Conservation (phyloP, 2,797 vertebrate genomes). For the Centroberyx gerrardi region DNA sequence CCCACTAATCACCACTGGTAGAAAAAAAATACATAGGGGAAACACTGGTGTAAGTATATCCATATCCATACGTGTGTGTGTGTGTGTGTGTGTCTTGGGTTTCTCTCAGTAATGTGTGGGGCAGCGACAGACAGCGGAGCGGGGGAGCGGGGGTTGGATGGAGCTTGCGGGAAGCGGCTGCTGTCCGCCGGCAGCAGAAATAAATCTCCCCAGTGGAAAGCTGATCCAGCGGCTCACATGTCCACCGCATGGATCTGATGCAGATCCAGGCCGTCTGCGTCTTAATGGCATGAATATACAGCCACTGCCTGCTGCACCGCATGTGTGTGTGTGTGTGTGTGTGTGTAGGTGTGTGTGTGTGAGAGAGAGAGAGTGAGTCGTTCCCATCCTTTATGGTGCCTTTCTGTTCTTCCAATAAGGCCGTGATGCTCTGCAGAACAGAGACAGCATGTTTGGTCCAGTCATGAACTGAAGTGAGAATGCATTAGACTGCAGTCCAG, state of each 20-base stretch:
- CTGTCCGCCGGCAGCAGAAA: conserved; percentile 72
- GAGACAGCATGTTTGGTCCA: too few species aligned
- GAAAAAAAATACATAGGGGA: conserved; percentile 21
- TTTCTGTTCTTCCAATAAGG: too few species aligned
- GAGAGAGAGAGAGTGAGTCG: too few species aligned
- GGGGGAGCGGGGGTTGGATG: conserved; percentile 68
- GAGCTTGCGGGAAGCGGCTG: conserved; percentile 81
- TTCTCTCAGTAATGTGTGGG: conserved; percentile 56
- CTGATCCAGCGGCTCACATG: conserved; percentile 81
- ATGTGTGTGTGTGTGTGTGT: conserved; percentile 2
- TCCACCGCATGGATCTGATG: conserved; percentile 67
- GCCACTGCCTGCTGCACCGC: background rate
- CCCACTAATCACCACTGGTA: background rate
- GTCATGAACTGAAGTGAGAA: too few species aligned
- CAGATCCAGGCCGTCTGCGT: conserved; percentile 66
- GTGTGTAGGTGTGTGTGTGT: background rate
- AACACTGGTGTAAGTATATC: conserved; percentile 41
- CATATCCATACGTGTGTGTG: conserved; percentile 15
- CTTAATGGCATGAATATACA: conserved; percentile 48
- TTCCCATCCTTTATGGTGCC: too few species aligned
- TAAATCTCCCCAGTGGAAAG: conserved; percentile 81
- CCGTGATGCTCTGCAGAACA: too few species aligned
- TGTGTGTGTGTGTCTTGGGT: conserved; percentile 52
- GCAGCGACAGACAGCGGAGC: conserved; percentile 46
- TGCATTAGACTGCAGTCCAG: too few species aligned